Base-by-base conservation (phyloP, 2,888 invertebrate species). In the Augiades crinisus region DNA sequence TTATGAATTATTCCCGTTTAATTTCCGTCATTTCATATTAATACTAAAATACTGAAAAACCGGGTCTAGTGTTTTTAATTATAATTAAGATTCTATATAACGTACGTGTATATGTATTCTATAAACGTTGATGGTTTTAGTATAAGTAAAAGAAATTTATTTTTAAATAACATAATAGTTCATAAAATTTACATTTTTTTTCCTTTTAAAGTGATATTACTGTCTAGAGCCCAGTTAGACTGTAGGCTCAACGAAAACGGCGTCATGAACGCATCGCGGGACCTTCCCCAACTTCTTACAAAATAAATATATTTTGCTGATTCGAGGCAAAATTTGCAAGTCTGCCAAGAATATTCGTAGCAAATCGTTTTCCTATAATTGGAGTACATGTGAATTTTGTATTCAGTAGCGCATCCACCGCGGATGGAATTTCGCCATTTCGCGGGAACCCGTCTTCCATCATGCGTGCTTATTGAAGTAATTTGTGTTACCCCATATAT, bases 331-430 rank as follows among this genome's bases (percentile, higher is more conserved):
- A 85, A 88, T 88, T 88, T 89, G 88, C 88, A 89, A 89, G 86
- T 89, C 85, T 87, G 88, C 88, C 88, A 88, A 88, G 87, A 87
- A 88, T 87, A 88, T 89, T 87, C 82, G 80, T 86, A 87, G 79
- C 84, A 88, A 88, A 89, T 89, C 88, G 88, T 89, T 89, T 89
- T 89, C 88, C 88, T 88, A 88, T 89, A 89, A 89, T 89, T 89
- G 88, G 88, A 88, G 86, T 88, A 88, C 87, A 88, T 89, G 81
- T 86, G 87, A 87, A 89, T 89, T 65, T 88, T 86, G 88, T 89
- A 89, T 89, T 89, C 88, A 87, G 87, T 80, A 74, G 85, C 85
- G 86, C 85, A 85, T 86, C 84, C 74, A 81, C 78, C 72, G 80
- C 76, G 82, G 81, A 84, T 86, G 85, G 82, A 83, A 84, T 82